phyloP scores from a whole-genome alignment of 2,888 invertebrate genomes.

The Prosopocoilus inquinatus region DNA sequence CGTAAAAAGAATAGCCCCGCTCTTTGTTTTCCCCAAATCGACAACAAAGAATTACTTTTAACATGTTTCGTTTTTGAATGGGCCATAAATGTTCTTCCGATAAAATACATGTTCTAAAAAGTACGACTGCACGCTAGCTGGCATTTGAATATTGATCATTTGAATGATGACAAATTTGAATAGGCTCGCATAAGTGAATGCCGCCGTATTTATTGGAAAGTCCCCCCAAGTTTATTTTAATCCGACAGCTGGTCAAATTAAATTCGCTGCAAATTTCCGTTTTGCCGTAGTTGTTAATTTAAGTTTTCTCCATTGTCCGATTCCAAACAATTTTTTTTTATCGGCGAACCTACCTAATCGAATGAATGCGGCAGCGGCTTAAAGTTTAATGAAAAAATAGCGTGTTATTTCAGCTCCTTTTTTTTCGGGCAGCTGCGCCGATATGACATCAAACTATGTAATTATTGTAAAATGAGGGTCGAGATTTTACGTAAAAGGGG shows the following conservation, averaged over 20 bases:
- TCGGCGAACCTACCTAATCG: too few relatives aligned
- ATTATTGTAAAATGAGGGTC: slow-evolving; percentile 51
- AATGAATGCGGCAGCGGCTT: too few relatives aligned
- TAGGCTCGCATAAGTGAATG: neutral
- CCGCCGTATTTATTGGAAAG: neutral
- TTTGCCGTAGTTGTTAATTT: too few relatives aligned
- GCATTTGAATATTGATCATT: too few relatives aligned
- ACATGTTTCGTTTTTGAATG: too few relatives aligned
- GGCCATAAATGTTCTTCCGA: too few relatives aligned
- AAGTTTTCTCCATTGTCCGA: too few relatives aligned
- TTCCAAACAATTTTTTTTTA: too few relatives aligned
- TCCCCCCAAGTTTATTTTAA: neutral
- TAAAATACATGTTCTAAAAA: too few relatives aligned
- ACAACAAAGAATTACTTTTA: neutral
- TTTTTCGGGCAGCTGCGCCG: slow-evolving; percentile 41
- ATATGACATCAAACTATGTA: slow-evolving; percentile 48
- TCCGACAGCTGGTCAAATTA: slow-evolving; percentile 2
- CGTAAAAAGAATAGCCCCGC: neutral
- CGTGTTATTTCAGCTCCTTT: slow-evolving; percentile 1
- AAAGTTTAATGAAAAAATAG: too few relatives aligned
- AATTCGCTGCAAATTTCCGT: neutral
- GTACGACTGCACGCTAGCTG: too few relatives aligned
- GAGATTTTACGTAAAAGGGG: slow-evolving; percentile 50
- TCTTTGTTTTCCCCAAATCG: neutral
- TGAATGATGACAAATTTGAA: too few relatives aligned